Evolutionary conservation across 1,140 invertebrate species (phyloP).

Genomic region (Phymorhynchus buccinoides): DNA sequence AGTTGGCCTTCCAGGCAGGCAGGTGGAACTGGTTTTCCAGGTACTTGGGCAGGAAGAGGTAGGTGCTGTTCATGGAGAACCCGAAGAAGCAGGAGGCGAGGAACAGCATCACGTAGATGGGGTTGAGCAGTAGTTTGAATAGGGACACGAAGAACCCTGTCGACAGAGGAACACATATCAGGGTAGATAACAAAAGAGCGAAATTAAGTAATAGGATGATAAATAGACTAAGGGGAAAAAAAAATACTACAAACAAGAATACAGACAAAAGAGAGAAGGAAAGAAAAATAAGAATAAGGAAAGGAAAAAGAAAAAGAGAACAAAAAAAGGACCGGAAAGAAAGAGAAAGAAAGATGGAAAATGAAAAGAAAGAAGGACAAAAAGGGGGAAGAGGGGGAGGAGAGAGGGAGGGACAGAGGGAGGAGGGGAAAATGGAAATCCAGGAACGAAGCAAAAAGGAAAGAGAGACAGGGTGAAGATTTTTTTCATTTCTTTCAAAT

Average conservation of each 20-base stretch:
- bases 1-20: conserved; percentile 41
- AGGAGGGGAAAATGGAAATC: background rate
- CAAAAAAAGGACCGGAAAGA: too few species aligned
- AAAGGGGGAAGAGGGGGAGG: background rate
- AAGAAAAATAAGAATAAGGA: too few species aligned
- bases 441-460: too few species aligned
- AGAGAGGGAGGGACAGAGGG: background rate
- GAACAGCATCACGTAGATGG: conserved; percentile 25
- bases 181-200: too few species aligned
- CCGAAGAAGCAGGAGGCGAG: conserved; percentile 14
- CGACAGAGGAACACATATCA: background rate
- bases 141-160: conserved; percentile 33
- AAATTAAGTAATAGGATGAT: too few species aligned
- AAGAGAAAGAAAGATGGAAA: too few species aligned
- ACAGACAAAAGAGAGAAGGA: too few species aligned
- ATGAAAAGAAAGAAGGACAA: background rate
- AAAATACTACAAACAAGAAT: too few species aligned
- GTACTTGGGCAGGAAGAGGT: conserved; percentile 40
- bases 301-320: too few species aligned
- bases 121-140: conserved; percentile 29
- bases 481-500: too few species aligned
- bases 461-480: too few species aligned
- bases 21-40: conserved; percentile 41
- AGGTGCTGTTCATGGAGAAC: conserved; percentile 26
- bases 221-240: too few species aligned